Base-by-base conservation (phyloP, 2,888 invertebrate genomes). In the Callimorpha dominula region DNA sequence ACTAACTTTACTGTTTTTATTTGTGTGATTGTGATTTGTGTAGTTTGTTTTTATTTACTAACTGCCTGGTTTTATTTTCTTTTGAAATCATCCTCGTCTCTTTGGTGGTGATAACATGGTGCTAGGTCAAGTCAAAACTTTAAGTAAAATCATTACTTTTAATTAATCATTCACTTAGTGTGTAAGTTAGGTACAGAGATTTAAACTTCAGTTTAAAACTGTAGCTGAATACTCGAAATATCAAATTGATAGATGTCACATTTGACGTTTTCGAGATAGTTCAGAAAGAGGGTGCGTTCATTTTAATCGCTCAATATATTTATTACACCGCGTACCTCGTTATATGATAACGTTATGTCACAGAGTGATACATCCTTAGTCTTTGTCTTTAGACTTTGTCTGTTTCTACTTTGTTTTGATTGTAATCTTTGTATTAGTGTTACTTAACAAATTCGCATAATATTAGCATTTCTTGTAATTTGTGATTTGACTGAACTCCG, bases 401-500 rank as follows among this genome's bases (percentile, higher is more conserved):
- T 83, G 73, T 82, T 83, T 85, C 80, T 85, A 85, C 81, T 86
- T 85, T 87, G 81, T 46, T 77, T 86, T 89, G 86, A 85, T 89
- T 90, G 85, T 90, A 82, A 86, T 81, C 80, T 81, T 76, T 85
- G 81, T 81, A 84, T 83, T 83, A 85, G 75, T 78, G 82, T 80
- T 79, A 79, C 77, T 81, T 85, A 79, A 75, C 78, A 82, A n/a
- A 80, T 83, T 84, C 81, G 79, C 84, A 84, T 85, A 85, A 87
- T 85, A 85, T 87, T 81, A 88, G 83, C 85, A 83, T 80, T 83
- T 81, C 78, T 81, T 87, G 85, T 86, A 85, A 89, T 82, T 89
- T 91, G 91, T 92, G 91, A 91, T 91, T 92, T 93, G 94, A 94
- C 95, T 95, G 94, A 95, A 94, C 95, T 95, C 95, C 94, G 88